A percentile compares a stretch with the other conserved stretches of the same genome.
phyloP scores from a whole-genome alignment of 2,797 vertebrate genomes.

The Triplophysa bombifrons region DNA sequence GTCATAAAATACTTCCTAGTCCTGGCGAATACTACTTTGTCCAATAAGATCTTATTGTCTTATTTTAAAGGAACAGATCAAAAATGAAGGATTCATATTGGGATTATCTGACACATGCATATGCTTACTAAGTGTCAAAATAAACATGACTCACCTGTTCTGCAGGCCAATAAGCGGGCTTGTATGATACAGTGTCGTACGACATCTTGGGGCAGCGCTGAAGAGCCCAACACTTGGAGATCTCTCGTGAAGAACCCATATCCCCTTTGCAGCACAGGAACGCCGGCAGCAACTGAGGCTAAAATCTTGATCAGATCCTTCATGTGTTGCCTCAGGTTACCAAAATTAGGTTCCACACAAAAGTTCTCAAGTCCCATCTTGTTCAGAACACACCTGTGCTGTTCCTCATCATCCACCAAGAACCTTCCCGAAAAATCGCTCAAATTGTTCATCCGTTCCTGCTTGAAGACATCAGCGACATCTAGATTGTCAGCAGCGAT shows the following conservation, averaged over 20 bases:
- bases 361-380: slow-evolving; percentile 89
- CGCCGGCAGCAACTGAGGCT: slow-evolving; percentile 82
- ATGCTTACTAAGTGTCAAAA: too few species aligned
- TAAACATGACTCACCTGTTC: slow-evolving; percentile 80
- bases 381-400: slow-evolving; percentile 82
- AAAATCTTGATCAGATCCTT: slow-evolving; percentile 85
- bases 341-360: slow-evolving; percentile 88
- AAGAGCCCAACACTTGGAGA: neutral
- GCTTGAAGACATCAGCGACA: slow-evolving; percentile 74
- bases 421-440: slow-evolving; percentile 80
- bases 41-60: too few species aligned
- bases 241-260: slow-evolving; percentile 85
- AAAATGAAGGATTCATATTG: too few species aligned
- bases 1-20: too few species aligned
- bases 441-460: slow-evolving; percentile 77
- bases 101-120: too few species aligned
- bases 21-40: too few species aligned
- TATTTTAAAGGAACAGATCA: too few species aligned
- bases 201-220: slow-evolving; percentile 79
- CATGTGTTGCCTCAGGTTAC: slow-evolving; percentile 90
- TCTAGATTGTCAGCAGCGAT: slow-evolving; percentile 71
- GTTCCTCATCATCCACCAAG: slow-evolving; percentile 77
- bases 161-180: slow-evolving; percentile 85
- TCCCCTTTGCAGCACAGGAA: slow-evolving; percentile 76
- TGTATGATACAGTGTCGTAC: slow-evolving; percentile 91